Evolutionary conservation across 1,140 invertebrate species (phyloP).

Genomic region (Brachionus paranguensis): DNA sequence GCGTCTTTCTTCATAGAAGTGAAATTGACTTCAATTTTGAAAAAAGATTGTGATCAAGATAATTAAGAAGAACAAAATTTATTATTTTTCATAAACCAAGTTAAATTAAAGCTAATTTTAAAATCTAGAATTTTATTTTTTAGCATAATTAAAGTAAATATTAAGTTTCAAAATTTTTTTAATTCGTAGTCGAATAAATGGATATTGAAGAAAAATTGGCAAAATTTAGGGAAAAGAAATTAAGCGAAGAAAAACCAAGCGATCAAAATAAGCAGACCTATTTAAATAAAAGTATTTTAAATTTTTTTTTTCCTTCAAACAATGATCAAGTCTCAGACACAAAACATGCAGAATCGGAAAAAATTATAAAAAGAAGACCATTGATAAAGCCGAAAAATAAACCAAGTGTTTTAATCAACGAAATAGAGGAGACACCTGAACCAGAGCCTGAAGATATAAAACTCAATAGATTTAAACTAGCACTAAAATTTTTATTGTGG

Average conservation of each 20-base stretch:
- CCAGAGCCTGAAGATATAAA: not conserved
- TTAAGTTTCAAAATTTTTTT: not conserved
- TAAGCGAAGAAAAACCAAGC: not conserved
- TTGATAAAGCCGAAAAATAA: not conserved
- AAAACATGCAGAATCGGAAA: not conserved
- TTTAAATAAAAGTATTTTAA: not conserved
- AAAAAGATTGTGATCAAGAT: not conserved
- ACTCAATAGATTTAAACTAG: not conserved
- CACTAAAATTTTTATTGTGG: slow-evolving; percentile 61
- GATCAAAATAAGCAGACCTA: not conserved
- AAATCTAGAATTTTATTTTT: not conserved
- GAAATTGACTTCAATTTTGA: too few relatives aligned
- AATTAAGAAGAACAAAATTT: too few relatives aligned
- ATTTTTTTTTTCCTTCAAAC: not conserved
- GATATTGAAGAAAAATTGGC: not conserved
- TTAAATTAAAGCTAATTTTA: not conserved
- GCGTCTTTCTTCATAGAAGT: too few relatives aligned
- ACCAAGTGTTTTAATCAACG: not conserved
- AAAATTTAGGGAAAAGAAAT: not conserved
- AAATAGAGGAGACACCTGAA: not conserved
- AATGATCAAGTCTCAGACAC: not conserved
- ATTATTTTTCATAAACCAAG: not conserved
- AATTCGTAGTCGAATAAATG: not conserved
- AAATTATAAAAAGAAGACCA: not conserved
- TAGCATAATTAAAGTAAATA: not conserved